These are phyloP conservation scores for Drosophila trichaetosa DNA, from an alignment of 2,888 invertebrate genomes.

Conservation along the genomic window DNA sequence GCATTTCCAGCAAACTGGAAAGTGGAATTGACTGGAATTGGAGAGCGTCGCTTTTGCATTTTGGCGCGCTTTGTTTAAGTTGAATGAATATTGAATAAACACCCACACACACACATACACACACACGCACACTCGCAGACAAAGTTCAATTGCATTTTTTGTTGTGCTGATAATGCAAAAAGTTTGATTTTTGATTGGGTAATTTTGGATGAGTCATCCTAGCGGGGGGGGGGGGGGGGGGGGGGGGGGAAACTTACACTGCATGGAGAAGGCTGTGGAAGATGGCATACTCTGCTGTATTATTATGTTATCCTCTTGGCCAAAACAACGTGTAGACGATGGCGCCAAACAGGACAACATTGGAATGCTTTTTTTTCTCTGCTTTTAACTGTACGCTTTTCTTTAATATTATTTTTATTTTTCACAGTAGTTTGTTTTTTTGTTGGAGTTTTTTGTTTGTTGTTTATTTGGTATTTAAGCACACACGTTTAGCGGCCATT, in stretches of 20 bases:
- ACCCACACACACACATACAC: conserved; percentile 5
- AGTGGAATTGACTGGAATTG: conserved; percentile 26
- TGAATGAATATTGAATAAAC: conserved; percentile 61
- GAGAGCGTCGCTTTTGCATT: conserved; percentile 47
- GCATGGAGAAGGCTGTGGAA: conserved; percentile 85
- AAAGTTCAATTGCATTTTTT: conserved; percentile 66
- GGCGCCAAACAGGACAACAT: conserved; percentile 86
- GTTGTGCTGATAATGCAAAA: conserved; percentile 66
- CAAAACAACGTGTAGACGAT: conserved; percentile 85
- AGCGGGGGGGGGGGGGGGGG: not conserved
- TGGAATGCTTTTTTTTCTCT: conserved; percentile 81
- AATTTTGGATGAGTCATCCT: not conserved
- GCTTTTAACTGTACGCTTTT: conserved; percentile 6
- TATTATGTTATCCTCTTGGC: conserved; percentile 85
- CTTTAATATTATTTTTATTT: not conserved
- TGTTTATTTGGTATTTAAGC: conserved; percentile 42
- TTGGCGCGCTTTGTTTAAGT: conserved; percentile 68
- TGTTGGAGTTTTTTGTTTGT: conserved; percentile 11
- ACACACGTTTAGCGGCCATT: conserved; percentile 74
- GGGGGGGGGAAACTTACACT: conserved; percentile 81
- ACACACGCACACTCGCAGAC: conserved; percentile 9
- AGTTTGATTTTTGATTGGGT: not conserved
- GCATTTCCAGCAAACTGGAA: conserved; percentile 27
- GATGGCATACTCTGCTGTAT: conserved; percentile 85
- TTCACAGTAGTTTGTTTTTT: conserved; percentile 32